Evolutionary conservation across 2,113 vertebrate genomes (phyloP).

Genomic region (Probosciger aterrimus): DNA sequence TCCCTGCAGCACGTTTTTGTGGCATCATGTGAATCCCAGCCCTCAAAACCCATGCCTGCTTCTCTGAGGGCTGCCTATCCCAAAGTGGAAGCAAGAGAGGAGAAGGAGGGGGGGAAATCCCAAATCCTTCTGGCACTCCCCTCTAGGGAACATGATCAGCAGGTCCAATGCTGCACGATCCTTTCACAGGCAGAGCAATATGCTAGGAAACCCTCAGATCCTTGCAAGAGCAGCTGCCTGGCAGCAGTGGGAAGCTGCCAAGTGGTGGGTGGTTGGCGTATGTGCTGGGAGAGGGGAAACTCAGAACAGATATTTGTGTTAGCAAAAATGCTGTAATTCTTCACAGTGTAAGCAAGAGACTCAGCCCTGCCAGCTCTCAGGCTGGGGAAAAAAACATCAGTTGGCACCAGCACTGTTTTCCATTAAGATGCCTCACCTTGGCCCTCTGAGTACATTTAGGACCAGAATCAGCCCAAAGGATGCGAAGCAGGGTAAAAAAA

Average conservation of each 20-base stretch:
- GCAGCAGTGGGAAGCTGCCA: constrained; percentile 53
- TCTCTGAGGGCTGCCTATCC: not conserved
- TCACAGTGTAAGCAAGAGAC: constrained; percentile 54
- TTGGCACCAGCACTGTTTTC: not conserved
- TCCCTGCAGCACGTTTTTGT: not conserved
- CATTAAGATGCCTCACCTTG: not conserved
- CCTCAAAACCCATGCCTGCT: not conserved
- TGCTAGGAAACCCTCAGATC: not conserved
- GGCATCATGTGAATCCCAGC: not conserved
- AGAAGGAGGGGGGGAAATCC: accelerated
- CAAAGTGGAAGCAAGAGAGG: not conserved
- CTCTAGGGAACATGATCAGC: not conserved
- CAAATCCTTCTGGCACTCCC: not conserved
- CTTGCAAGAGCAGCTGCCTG: constrained; percentile 20
- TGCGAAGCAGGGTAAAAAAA: not conserved
- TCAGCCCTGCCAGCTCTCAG: constrained; percentile 31
- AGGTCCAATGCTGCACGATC: accelerated
- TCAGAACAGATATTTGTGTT: constrained; percentile 41
- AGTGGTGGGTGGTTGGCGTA: constrained; percentile 35
- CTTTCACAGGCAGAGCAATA: not conserved
- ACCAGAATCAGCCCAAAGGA: not conserved
- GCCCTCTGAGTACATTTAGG: not conserved
- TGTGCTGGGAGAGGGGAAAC: constrained; percentile 41
- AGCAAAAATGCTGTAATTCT: constrained; percentile 11
- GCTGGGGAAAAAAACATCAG: not conserved